Conservation (phyloP, 2,888 invertebrate species). For the Xanthia icteritia region DNA sequence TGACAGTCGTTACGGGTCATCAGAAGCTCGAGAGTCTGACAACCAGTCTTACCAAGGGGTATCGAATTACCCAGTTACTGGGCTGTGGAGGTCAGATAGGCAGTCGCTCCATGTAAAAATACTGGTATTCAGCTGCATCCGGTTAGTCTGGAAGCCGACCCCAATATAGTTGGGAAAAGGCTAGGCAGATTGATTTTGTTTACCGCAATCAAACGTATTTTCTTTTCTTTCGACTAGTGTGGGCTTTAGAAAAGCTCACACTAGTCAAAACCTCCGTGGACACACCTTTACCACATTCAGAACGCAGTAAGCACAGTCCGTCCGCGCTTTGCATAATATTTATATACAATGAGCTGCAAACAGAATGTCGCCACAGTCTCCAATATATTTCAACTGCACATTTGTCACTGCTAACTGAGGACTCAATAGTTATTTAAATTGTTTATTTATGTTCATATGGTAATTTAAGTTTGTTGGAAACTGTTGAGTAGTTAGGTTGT, state of each 20-base stretch:
- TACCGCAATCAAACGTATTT: too few species aligned
- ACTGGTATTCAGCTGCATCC: too few species aligned
- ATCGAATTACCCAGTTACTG: too few species aligned
- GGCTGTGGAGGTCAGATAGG: too few species aligned
- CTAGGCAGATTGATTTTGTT: too few species aligned
- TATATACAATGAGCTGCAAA: constrained; percentile 35
- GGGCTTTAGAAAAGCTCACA: neutral
- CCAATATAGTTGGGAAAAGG: too few species aligned
- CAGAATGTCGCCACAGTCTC: constrained; percentile 45
- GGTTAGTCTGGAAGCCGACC: too few species aligned
- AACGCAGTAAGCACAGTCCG: constrained; percentile 41
- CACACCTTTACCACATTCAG: constrained; percentile 23
- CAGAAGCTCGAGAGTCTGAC: too few species aligned
- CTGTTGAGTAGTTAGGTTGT: neutral
- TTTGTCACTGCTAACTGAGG: constrained; percentile 36
- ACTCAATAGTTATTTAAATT: constrained; percentile 47
- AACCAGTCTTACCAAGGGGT: too few species aligned
- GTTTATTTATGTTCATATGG: constrained; percentile 47
- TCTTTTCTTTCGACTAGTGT: too few species aligned
- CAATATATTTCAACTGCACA: constrained; percentile 40
- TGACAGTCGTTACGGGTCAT: too few species aligned
- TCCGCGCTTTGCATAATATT: constrained; percentile 51
- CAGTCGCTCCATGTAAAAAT: too few species aligned
- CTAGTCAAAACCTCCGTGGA: neutral
- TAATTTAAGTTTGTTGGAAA: constrained; percentile 20